Evolutionary conservation across 2,113 vertebrate genomes (phyloP).

Genomic region (Mugil cephalus): DNA sequence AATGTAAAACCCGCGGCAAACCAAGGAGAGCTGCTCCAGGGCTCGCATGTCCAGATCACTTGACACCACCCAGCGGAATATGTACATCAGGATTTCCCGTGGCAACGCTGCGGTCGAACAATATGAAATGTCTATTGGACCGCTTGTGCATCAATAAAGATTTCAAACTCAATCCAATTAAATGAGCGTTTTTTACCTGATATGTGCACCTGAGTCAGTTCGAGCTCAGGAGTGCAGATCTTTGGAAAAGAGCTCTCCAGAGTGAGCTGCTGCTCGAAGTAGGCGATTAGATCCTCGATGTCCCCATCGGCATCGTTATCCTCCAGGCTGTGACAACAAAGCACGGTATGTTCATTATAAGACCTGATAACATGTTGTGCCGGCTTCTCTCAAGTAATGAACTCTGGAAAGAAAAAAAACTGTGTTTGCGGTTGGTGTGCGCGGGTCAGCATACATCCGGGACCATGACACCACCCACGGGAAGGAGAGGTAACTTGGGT

Average conservation of each 20-base stretch:
- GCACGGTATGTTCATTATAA: not conserved
- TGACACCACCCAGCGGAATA: constrained; percentile 99
- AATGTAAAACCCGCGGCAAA: constrained; percentile 98
- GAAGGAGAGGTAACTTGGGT: no score
- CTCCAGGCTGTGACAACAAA: constrained; percentile 82
- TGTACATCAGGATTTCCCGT: constrained; percentile 96
- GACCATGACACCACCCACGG: no score
- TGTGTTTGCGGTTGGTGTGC: not conserved
- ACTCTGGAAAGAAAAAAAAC: not conserved
- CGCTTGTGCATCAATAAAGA: no score
- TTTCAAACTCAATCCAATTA: not conserved
- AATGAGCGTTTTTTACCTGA: constrained; percentile 84
- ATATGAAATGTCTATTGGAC: no score
- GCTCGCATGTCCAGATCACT: constrained; percentile 95
- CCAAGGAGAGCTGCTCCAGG: constrained; percentile 94
- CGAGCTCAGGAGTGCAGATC: constrained; percentile 91
- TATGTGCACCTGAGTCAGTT: constrained; percentile 91
- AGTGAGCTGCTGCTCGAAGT: constrained; percentile 93
- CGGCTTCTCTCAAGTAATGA: no score
- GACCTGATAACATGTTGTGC: not conserved
- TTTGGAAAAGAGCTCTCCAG: constrained; percentile 90
- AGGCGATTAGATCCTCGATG: constrained; percentile 91
- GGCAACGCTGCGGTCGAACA: constrained; percentile 87
- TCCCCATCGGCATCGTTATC: constrained; percentile 88
- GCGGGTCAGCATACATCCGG: not conserved